phyloP scores from a whole-genome alignment of 2,113 vertebrate genomes.

The Malurus elegans region DNA sequence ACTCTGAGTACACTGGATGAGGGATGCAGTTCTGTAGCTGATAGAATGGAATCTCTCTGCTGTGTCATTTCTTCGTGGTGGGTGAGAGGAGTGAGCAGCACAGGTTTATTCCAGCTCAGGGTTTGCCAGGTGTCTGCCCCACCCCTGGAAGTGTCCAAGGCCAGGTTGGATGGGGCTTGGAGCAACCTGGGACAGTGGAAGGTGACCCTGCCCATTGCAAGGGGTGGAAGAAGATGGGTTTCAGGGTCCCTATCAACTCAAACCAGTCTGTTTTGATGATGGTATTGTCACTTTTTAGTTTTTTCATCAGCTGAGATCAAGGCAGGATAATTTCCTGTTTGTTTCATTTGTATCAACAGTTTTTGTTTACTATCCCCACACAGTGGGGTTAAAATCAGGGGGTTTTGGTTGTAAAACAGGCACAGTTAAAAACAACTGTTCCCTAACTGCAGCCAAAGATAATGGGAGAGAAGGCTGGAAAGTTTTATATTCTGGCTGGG shows the following conservation, averaged over 20 bases:
- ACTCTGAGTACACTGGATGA: neutral
- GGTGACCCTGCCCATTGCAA: neutral
- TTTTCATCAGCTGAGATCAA: neutral
- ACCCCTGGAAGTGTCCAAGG: neutral
- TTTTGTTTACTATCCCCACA: neutral
- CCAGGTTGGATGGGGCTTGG: neutral
- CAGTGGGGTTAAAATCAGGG: neutral
- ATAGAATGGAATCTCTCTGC: neutral
- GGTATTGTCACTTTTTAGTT: neutral
- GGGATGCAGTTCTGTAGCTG: neutral
- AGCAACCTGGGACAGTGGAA: neutral
- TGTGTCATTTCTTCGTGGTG: neutral
- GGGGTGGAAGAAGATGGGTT: neutral
- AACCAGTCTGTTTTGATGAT: neutral
- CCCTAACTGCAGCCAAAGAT: neutral
- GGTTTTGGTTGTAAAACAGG: neutral
- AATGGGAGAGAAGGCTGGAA: neutral
- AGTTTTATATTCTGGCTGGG: neutral
- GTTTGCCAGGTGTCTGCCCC: neutral
- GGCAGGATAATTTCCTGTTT: neutral
- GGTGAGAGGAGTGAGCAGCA: neutral
- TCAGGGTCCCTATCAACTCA: neutral
- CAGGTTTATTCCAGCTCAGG: neutral
- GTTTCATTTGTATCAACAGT: neutral
- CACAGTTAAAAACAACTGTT: neutral